Percentiles rank a stretch among this genome's conserved stretches.
Conservation (phyloP, 2,888 invertebrate genomes). For the Sinodicranocentrus sp. region DNA sequence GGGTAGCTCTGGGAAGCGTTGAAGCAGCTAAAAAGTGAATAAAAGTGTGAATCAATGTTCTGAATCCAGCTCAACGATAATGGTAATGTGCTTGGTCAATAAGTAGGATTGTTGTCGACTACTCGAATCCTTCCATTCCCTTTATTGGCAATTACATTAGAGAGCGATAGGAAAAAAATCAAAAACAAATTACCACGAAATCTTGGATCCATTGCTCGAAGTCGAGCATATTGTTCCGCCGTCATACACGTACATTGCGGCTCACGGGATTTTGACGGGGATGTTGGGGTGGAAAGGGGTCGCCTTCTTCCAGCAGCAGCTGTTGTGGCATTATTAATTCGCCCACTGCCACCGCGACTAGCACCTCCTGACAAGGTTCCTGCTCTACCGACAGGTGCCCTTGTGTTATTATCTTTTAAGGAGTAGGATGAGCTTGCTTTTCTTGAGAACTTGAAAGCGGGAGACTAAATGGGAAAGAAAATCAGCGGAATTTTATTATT, state of each 20-base stretch:
- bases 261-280: constrained; percentile 90
- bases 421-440: constrained; percentile 98
- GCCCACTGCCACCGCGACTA: constrained; percentile 76
- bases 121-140: too few species aligned
- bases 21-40: constrained; percentile 73
- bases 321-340: constrained; percentile 84
- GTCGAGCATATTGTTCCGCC: constrained; percentile 92
- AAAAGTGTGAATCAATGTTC: background rate
- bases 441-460: constrained; percentile 98
- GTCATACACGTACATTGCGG: constrained; percentile 97
- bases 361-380: constrained; percentile 77
- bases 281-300: constrained; percentile 95
- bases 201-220: constrained; percentile 90
- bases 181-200: constrained; percentile 82
- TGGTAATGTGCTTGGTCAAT: too few species aligned
- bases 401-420: constrained; percentile 88
- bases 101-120: too few species aligned
- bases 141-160: too few species aligned
- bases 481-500: too few species aligned
- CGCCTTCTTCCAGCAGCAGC: constrained; percentile 81
- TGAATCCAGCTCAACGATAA: background rate
- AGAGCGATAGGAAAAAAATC: too few species aligned
- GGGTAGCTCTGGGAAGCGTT: constrained; percentile 75
- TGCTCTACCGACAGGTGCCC: constrained; percentile 64
- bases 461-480: constrained; percentile 84